Base-by-base conservation (phyloP, 2,888 invertebrate species). In the Drosophila niveifrons region DNA sequence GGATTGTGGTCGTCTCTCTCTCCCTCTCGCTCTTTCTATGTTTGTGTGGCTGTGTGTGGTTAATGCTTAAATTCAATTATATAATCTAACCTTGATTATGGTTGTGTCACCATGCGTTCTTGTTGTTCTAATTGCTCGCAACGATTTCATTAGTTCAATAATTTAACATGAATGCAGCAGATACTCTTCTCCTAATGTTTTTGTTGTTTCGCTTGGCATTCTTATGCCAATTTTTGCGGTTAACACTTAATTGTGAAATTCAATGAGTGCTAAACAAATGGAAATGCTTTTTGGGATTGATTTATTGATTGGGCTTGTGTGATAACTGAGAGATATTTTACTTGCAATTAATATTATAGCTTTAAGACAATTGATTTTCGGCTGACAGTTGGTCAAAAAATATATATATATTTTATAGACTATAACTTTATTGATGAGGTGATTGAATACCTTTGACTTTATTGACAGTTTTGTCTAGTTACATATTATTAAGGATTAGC, bases 1-100 rank as follows among this genome's bases (percentile, higher is more conserved):
- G 36, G n/a, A 39, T 23, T 23, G 23, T 23, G 23, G 23, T 1
- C 6, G 23, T 23, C 23, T 23, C 23, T 23, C 23, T 23, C 23
- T 23, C 6, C 6, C 23, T 6, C 1, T 23, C 23, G 1, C 1
- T 23, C 31, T 31, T 10, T 31, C 31, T 31, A 3, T 31, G 2
- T 9, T 0, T 31, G 36, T 36, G 36, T n/a, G 36, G 7, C 1
- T 39, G 39, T 41, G 39, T 75, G 62, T 18, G 79, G 64, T 41
- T 65, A 58, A 55, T 18, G 43, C 46, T 10, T 10, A 44, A 78
- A 65, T 72, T 59, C 44, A 44, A 68, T 75, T 79, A 63, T 41
- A 47, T 56, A 36, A 34, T 46, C 46, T 18, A 10, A 44, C 56
- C 46, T 57, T 57, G 56, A 57, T 55, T 63, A 47, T 47, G 41